Evolutionary conservation across 2,888 invertebrate species (phyloP), one percentile per base, ranked within the genome.

Genomic region (Agonopterix alstromeriana): DNA sequence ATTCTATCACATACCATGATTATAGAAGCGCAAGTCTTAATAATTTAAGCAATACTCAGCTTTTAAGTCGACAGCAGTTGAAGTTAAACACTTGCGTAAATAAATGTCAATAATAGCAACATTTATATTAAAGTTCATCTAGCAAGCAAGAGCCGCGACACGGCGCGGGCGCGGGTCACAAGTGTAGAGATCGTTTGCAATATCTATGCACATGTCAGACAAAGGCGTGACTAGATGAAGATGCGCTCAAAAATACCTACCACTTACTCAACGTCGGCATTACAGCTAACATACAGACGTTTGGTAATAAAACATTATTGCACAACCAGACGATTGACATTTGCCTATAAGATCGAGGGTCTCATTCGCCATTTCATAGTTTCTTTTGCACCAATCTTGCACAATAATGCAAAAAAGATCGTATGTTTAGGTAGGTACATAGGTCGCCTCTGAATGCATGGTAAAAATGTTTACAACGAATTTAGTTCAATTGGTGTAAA

Each of bases 291-390:
- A 68, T 69, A 63, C 63, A 76, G 69, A 68, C 73, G 75, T 80
- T 80, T 78, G 67, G 72, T 71, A 83, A 82, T 80, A 82, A 79
- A 77, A 77, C 70, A 72, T 52, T 52, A 66, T 85, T 84, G 70
- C 77, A 60, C 70, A 82, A 85, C 68, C 56, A 63, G 58, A 69
- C 79, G 69, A 82, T 84, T 84, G 85, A 82, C 84, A 85, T 85
- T 84, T 84, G 66, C 69, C 69, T 70, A 68, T 70, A 70, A 70
- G 67, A 67, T 55, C 56, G 59, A 66, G 67, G 63, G 60, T 67
- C 63, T 61, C 61, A 63, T 67, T 63, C 53, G 56, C 49, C 60
- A 65, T 65, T 68, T 65, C 62, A 60, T 55, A 63, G 63, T 54
- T 62, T 66, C 55, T 66, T 65, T 65, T 49, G 55, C 50, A 56